Percentiles rank a stretch among this genome's conserved stretches.
phyloP scores from a whole-genome alignment of 2,113 vertebrate species.

The Plectropomus leopardus region DNA sequence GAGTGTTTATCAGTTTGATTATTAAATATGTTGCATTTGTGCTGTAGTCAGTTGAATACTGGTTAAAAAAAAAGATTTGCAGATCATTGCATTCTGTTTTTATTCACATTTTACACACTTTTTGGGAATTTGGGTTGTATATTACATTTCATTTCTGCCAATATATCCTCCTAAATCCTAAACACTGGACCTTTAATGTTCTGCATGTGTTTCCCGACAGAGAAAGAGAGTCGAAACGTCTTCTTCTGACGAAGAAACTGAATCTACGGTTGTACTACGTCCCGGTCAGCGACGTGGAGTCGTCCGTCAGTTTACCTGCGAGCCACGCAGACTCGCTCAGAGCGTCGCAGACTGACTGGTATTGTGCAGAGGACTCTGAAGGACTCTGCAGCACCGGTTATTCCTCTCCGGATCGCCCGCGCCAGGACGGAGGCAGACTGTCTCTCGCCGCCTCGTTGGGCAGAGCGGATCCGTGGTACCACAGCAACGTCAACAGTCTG shows the following conservation, averaged over 20 bases:
- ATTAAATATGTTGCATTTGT: no score
- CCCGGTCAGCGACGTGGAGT: slow-evolving; percentile 72
- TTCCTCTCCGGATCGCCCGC: slow-evolving; percentile 41
- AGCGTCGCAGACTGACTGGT: not conserved
- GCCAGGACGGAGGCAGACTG: slow-evolving; percentile 36
- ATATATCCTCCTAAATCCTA: no score
- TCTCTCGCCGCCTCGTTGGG: slow-evolving; percentile 87
- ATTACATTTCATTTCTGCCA: no score
- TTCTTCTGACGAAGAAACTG: slow-evolving; percentile 85
- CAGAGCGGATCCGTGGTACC: slow-evolving; percentile 88
- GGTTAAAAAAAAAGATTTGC: no score
- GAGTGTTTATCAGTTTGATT: no score
- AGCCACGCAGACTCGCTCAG: slow-evolving; percentile 18
- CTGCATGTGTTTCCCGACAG: slow-evolving; percentile 31
- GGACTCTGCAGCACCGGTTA: not conserved
- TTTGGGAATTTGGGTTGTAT: no score
- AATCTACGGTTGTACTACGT: slow-evolving; percentile 91
- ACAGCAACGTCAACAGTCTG: slow-evolving; percentile 89
- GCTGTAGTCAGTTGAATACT: no score
- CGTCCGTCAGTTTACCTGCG: slow-evolving; percentile 12
- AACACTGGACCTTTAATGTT: not conserved
- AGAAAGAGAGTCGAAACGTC: slow-evolving; percentile 82
- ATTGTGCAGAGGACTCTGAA: not conserved
- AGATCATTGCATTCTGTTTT: no score
- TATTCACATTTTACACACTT: no score